Conservation (phyloP, 2,113 vertebrate genomes). For the Delphinapterus leucas region DNA sequence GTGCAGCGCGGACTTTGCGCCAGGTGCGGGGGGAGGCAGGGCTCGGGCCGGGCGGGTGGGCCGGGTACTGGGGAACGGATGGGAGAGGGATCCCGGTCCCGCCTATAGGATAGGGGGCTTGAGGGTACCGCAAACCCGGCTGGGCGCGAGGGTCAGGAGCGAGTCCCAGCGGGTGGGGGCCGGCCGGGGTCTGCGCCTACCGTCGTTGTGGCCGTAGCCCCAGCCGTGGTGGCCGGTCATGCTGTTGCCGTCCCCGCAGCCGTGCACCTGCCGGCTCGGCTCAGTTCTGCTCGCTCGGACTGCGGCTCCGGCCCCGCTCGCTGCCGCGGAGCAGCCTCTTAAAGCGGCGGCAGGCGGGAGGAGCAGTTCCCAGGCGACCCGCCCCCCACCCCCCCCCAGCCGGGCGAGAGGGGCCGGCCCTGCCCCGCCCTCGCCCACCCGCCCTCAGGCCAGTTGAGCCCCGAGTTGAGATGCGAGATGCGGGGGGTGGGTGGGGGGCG, state of each 20-base stretch:
- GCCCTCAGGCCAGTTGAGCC: background rate
- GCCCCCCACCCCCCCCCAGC: constrained; percentile 39
- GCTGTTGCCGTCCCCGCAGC: constrained; percentile 59
- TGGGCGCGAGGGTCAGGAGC: background rate
- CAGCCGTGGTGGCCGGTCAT: constrained; percentile 92
- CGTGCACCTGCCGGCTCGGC: constrained; percentile 70
- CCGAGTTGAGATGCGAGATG: background rate
- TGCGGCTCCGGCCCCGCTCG: constrained; percentile 58
- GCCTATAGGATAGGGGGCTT: background rate
- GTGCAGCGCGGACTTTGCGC: constrained; percentile 45
- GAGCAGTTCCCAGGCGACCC: constrained; percentile 72
- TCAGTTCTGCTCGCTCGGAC: constrained; percentile 30
- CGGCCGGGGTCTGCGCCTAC: constrained; percentile 82
- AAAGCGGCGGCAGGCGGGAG: constrained; percentile 81
- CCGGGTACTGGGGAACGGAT: background rate
- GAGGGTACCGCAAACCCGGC: background rate
- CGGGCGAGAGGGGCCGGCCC: constrained; percentile 21
- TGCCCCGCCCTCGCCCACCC: background rate
- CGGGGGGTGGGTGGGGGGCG: background rate
- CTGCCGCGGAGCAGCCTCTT: constrained; percentile 80
- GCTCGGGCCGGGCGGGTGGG: background rate
- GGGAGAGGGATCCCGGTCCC: background rate
- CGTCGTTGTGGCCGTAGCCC: constrained; percentile 94
- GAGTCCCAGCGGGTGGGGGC: background rate
- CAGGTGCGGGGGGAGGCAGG: background rate